Evolutionary conservation across 2,888 invertebrate genomes (phyloP).

Genomic region (Allygus modestus): DNA sequence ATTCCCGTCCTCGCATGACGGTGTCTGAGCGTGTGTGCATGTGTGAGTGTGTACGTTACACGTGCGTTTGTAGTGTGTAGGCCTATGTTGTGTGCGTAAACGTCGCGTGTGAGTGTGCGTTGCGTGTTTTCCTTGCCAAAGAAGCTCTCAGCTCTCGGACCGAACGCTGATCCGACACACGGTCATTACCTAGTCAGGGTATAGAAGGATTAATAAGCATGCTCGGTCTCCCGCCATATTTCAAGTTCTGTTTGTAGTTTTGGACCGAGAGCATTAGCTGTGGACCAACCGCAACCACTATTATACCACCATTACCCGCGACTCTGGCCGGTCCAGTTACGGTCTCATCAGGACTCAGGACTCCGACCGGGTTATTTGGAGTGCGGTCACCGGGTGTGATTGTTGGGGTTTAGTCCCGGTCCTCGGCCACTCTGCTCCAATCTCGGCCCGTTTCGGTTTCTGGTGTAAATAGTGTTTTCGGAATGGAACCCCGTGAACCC

Average conservation of each 20-base stretch:
- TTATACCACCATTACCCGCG: background rate
- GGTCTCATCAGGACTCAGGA: background rate
- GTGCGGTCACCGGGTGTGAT: background rate
- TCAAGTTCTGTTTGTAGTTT: slow-evolving; percentile 52
- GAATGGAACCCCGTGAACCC: background rate
- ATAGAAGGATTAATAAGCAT: slow-evolving; percentile 55
- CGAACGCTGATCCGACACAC: slow-evolving; percentile 13
- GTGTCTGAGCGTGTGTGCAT: background rate
- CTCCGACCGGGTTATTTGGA: background rate
- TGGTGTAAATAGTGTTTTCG: background rate
- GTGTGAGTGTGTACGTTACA: too few species aligned
- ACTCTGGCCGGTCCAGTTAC: slow-evolving; percentile 14
- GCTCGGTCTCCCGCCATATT: slow-evolving; percentile 26
- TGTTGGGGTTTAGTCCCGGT: background rate
- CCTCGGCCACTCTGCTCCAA: background rate
- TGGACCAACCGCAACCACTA: slow-evolving; percentile 14
- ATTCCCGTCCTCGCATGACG: background rate
- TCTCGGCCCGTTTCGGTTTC: background rate
- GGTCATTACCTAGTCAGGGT: slow-evolving; percentile 50
- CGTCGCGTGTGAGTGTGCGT: too few species aligned
- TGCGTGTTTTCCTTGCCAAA: slow-evolving; percentile 51
- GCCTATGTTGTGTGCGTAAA: background rate
- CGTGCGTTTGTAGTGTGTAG: background rate
- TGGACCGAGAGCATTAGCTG: background rate
- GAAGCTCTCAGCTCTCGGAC: slow-evolving; percentile 41